phyloP scores from a whole-genome alignment of 2,797 vertebrate species.

The Neoniphon sammara region DNA sequence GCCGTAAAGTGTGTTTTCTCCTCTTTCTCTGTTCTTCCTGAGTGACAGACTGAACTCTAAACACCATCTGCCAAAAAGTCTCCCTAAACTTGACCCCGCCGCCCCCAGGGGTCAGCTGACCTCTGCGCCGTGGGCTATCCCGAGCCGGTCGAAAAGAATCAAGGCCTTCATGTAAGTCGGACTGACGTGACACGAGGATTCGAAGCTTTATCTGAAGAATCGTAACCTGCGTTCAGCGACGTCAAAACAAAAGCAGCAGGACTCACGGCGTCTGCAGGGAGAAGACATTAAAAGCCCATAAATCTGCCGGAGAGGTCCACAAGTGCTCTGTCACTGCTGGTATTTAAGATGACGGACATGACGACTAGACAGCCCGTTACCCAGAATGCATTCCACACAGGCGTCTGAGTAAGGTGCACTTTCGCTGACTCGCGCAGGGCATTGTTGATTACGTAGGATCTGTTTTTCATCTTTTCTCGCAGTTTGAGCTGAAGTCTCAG shows the following conservation, averaged over 20 bases:
- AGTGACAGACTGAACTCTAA: slow-evolving; percentile 75
- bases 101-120: slow-evolving; percentile 63
- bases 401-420: slow-evolving; percentile 77
- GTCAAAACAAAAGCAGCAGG: slow-evolving; percentile 66
- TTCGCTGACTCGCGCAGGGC: slow-evolving; percentile 67
- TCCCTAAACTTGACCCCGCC: slow-evolving; percentile 81
- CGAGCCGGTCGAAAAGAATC: slow-evolving; percentile 23
- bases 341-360: slow-evolving; percentile 73
- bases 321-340: slow-evolving; percentile 71
- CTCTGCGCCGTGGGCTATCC: slow-evolving; percentile 46
- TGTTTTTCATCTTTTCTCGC: slow-evolving; percentile 79
- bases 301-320: slow-evolving; percentile 69
- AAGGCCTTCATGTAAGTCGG: slow-evolving; percentile 44
- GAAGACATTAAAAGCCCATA: slow-evolving; percentile 67
- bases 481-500: slow-evolving; percentile 68
- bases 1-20: slow-evolving; percentile 73
- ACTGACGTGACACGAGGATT: slow-evolving; percentile 46
- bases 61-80: slow-evolving; percentile 80
- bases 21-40: slow-evolving; percentile 66
- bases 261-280: slow-evolving; percentile 47
- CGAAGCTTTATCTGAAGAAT: slow-evolving; percentile 59
- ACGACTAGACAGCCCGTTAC: slow-evolving; percentile 69
- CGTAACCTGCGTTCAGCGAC: slow-evolving; percentile 53
- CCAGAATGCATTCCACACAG: slow-evolving; percentile 78
- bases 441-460: slow-evolving; percentile 72